Conservation (phyloP, 2,113 vertebrate species). For the Zapus hudsonius region DNA sequence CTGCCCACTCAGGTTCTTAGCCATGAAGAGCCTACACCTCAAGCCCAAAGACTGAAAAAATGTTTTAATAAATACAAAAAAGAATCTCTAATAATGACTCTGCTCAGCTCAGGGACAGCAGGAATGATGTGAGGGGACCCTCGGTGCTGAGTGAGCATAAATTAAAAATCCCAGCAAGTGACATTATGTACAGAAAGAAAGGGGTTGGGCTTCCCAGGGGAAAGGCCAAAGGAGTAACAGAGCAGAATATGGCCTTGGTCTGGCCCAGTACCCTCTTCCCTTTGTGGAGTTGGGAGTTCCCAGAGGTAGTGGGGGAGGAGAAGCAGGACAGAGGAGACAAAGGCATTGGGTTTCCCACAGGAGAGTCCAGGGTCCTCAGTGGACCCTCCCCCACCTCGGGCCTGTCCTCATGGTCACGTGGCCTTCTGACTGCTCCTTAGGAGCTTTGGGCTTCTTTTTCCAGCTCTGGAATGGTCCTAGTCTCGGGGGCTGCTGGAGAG, state of each 20-base stretch:
- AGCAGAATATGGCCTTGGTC: conserved; percentile 23
- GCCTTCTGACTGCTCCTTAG: conserved; percentile 54
- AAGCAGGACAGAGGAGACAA: conserved; percentile 43
- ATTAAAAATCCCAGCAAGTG: conserved; percentile 80
- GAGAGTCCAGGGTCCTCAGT: not conserved
- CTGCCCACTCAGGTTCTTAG: not conserved
- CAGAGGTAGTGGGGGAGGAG: conserved; percentile 76
- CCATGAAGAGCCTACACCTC: conserved; percentile 17
- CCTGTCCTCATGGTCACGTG: conserved; percentile 65
- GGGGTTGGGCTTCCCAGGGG: conserved; percentile 41
- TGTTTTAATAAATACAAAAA: conserved; percentile 81
- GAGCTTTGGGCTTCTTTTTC: conserved; percentile 60
- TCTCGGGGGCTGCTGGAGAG: conserved; percentile 59
- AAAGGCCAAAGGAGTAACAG: not conserved
- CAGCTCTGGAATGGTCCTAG: conserved; percentile 62
- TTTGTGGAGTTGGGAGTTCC: conserved; percentile 54
- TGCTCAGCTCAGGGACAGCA: conserved; percentile 81
- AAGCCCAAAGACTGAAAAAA: conserved; percentile 65
- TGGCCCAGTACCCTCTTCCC: conserved; percentile 30
- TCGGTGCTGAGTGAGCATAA: conserved; percentile 82
- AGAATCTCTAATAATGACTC: conserved; percentile 79
- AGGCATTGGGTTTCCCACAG: conserved; percentile 43
- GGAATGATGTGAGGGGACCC: conserved; percentile 69
- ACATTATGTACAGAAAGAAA: conserved; percentile 67
- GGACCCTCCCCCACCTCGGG: conserved; percentile 47